Conservation (phyloP, 2,797 vertebrate species). For the Leptatherina wallacei region DNA sequence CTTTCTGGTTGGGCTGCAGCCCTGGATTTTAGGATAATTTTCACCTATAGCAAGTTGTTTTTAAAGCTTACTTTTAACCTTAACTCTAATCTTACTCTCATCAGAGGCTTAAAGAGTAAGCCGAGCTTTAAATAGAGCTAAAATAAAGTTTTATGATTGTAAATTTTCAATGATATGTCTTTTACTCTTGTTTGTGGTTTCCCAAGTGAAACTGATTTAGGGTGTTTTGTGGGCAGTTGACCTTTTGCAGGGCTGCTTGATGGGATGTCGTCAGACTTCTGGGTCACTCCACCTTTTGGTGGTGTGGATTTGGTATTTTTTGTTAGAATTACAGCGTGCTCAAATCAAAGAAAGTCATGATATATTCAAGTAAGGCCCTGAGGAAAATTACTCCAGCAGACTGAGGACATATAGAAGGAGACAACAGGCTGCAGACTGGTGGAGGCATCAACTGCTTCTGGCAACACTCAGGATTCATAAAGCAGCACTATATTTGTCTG, state of each 20-base stretch:
- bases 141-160: conserved; percentile 62
- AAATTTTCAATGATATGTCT: conserved; percentile 47
- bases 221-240: conserved; percentile 54
- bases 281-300: conserved; percentile 36
- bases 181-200: conserved; percentile 55
- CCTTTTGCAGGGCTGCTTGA: conserved; percentile 38
- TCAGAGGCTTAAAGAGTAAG: conserved; percentile 52
- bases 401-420: conserved; percentile 30
- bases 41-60: conserved; percentile 65
- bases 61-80: conserved; percentile 62
- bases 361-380: conserved; percentile 42
- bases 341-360: conserved; percentile 49
- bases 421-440: conserved; percentile 29
- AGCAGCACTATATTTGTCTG: conserved; percentile 68
- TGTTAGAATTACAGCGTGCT: conserved; percentile 53
- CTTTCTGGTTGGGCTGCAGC: conserved; percentile 42
- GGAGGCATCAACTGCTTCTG: conserved; percentile 22
- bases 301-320: conserved; percentile 59
- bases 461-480: conserved; percentile 31
- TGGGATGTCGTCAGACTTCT: conserved; percentile 40
- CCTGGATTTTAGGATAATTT: conserved; percentile 66
- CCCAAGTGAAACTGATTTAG: conserved; percentile 54
- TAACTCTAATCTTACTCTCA: conserved; percentile 69
- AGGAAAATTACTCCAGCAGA: conserved; percentile 36
- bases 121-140: conserved; percentile 60